Percentiles rank a stretch among this genome's conserved stretches.
These are phyloP conservation scores for Hoplodrina ambigua DNA, from an alignment of 2,888 invertebrate species.

Conservation along the genomic window DNA sequence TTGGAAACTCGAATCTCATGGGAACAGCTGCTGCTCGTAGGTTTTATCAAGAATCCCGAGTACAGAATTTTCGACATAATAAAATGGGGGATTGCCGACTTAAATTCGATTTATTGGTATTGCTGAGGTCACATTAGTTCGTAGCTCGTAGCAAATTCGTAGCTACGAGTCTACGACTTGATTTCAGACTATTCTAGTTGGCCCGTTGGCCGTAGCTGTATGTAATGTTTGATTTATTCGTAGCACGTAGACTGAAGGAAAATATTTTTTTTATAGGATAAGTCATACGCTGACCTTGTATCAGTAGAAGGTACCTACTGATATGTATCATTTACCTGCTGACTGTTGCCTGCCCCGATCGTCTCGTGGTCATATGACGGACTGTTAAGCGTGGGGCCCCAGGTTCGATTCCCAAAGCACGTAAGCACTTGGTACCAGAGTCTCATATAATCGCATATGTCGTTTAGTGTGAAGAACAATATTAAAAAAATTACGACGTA, in stretches of 20 bases:
- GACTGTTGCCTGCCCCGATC: too few species aligned
- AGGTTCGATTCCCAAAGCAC: too few species aligned
- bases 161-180: conserved; percentile 9
- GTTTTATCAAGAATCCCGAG: conserved; percentile 18
- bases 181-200: conserved; percentile 16
- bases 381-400: too few species aligned
- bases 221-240: conserved; percentile 12
- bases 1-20: conserved; percentile 22
- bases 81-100: conserved; percentile 34
- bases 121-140: conserved; percentile 27
- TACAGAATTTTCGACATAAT: conserved; percentile 24
- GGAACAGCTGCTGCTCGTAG: conserved; percentile 14
- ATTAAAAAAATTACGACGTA: background rate
- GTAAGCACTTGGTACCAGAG: too few species aligned
- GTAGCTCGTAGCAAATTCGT: conserved; percentile 33
- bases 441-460: background rate
- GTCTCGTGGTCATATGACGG: too few species aligned
- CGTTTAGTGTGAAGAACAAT: background rate
- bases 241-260: conserved; percentile 2
- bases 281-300: background rate
- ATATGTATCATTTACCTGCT: background rate
- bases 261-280: conserved; percentile 19
- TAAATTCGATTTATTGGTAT: conserved; percentile 48
- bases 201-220: background rate
- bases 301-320: background rate